These are phyloP conservation scores for Crotalus helleri DNA, from an alignment of 2,113 vertebrate species.

Conservation along the genomic window DNA sequence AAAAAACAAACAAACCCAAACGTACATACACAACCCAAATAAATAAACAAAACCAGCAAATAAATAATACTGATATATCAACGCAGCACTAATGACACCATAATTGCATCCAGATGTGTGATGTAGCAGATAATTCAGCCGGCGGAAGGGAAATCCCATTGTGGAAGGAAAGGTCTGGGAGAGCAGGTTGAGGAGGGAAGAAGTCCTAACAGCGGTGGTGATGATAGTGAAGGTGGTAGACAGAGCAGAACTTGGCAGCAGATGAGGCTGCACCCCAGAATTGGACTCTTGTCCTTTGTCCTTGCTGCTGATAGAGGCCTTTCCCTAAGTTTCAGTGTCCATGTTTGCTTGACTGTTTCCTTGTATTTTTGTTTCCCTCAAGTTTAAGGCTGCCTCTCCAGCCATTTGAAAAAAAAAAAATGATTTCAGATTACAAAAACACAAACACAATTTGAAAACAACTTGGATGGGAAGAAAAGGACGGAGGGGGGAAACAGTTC, in stretches of 20 bases:
- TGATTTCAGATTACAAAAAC: constrained; percentile 52
- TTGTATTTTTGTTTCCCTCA: constrained; percentile 56
- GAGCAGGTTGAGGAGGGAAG: constrained; percentile 47
- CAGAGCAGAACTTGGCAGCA: constrained; percentile 50
- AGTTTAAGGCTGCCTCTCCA: constrained; percentile 64
- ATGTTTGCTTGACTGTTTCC: constrained; percentile 46
- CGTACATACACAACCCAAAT: constrained; percentile 52
- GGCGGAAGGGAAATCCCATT: constrained; percentile 61
- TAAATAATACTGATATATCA: constrained; percentile 67
- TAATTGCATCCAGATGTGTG: constrained; percentile 64
- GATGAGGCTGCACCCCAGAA: constrained; percentile 60
- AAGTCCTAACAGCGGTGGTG: constrained; percentile 50
- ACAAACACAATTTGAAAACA: constrained; percentile 25
- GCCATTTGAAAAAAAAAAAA: constrained; percentile 61
- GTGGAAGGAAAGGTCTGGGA: constrained; percentile 53
- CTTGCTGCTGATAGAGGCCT: constrained; percentile 63
- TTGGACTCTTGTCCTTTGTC: constrained; percentile 59
- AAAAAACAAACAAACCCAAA: constrained; percentile 37
- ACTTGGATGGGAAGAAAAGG: constrained; percentile 1
- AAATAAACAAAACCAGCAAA: constrained; percentile 54
- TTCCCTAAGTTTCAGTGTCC: constrained; percentile 63
- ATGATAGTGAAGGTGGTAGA: constrained; percentile 9
- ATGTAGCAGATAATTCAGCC: constrained; percentile 63
- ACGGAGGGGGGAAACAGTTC: not conserved
- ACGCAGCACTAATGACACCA: constrained; percentile 70